Percentiles rank a stretch among this genome's conserved stretches.
phyloP scores from a whole-genome alignment of 1,140 invertebrate species.

The Macrostomum lignano region DNA sequence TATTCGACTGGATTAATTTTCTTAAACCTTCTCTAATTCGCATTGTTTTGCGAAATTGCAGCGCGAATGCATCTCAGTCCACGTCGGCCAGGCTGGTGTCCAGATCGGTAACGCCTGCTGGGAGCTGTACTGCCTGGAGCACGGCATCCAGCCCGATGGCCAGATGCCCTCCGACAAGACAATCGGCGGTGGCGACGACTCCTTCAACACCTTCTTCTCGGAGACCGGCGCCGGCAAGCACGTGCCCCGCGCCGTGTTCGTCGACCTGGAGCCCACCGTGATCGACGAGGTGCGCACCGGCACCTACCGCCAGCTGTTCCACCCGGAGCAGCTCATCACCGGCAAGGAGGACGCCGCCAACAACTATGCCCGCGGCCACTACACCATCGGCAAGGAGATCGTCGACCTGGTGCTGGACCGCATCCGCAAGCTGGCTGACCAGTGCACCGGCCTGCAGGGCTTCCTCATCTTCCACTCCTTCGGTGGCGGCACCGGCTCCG shows the following conservation, averaged over 20 bases:
- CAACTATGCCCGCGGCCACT: conserved; percentile 33
- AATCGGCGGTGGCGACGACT: too few species aligned
- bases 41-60: too few species aligned
- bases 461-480: conserved; percentile 11
- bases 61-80: conserved; percentile 50
- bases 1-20: too few species aligned
- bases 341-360: conserved; percentile 44
- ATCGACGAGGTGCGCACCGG: conserved; percentile 22
- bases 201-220: too few species aligned
- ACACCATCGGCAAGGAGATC: conserved; percentile 35
- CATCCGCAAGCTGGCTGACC: conserved; percentile 11
- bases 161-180: too few species aligned
- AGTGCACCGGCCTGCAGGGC: conserved; percentile 13
- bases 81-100: conserved; percentile 56
- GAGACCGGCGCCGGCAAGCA: conserved; percentile 47
- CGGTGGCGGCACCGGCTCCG: conserved; percentile 7
- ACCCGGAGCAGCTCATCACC: conserved; percentile 19
- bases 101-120: conserved; percentile 52
- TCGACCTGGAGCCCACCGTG: conserved; percentile 57
- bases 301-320: conserved; percentile 13
- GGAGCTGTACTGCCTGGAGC: conserved; percentile 61
- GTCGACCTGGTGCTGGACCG: conserved; percentile 14
- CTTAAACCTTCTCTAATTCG: too few species aligned
- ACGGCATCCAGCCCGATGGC: conserved; percentile 60
- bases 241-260: conserved; percentile 49